Base-by-base conservation (phyloP, 1,140 invertebrate genomes). In the Parasteatoda tepidariorum region DNA sequence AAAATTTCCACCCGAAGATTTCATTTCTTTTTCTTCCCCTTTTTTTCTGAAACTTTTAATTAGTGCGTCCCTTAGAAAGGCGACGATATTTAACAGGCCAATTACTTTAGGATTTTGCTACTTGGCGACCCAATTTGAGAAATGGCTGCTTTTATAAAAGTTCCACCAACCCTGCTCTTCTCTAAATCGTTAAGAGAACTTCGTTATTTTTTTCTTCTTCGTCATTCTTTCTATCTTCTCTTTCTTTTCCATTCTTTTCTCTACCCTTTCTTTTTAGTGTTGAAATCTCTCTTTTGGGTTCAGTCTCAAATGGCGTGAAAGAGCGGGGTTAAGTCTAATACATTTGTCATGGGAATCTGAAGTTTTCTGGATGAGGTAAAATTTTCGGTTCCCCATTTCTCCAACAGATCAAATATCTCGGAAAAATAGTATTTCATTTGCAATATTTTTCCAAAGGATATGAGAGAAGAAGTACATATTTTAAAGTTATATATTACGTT, bases 11-110 rank as follows among this genome's bases (percentile, higher is more conserved):
- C 31, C 67, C 13, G 0, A 22, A 28, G 15, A 71, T 6, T 68
- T 68, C 24, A 30, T 78, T 78, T 78, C 66, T 78, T 31, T 28
- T 18, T 31, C 2, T n/a, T 5, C 13, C 18, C 24, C 24, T 34
- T 9, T 30, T 30, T 33, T 24, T 31, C 26, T 15, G 24, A 67
- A 67, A 38, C 48, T 68, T 79, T 66, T 79, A 79, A 79, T 79
- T 79, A 79, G 76, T 64, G n/a, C 22, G 38, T 67, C 28, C 54
- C 41, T 79, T 48, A 66, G 28, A 68, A 57, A 79, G 76, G 76
- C 76, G 76, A 59, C 64, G 76, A 79, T 79, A 79, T 79, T 79
- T 79, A 79, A 79, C 76, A 68, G 64, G 7, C 64, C 62, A 79
- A 68, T 79, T 79, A 79, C 34, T 41, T 38, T 33, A 30, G 76